A percentile compares a stretch with the other conserved stretches of the same genome.
phyloP scores from a whole-genome alignment of 23 tunicate genomes.

The Phallusia fumigata region DNA sequence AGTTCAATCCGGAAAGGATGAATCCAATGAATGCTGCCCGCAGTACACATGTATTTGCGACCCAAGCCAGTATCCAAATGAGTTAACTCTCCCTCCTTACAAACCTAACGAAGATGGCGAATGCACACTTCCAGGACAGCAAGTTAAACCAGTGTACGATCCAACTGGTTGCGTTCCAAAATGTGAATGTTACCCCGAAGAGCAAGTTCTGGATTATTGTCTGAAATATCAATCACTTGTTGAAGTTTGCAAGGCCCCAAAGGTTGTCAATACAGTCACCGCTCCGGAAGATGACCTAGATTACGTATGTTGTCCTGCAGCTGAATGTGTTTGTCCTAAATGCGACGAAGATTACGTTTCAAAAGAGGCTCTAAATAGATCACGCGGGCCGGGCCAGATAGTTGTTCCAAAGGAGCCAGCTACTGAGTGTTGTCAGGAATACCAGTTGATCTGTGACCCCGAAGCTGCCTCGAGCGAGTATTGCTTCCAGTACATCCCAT shows the following conservation, averaged over 20 bases:
- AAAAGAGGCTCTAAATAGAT: constrained; percentile 1
- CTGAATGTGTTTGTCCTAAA: constrained; percentile 25
- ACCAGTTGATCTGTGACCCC: constrained; percentile 19
- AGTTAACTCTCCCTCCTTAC: constrained; percentile 9
- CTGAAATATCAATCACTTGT: constrained; percentile 15
- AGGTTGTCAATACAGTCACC: not conserved
- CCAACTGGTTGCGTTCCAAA: constrained; percentile 32
- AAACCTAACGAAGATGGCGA: constrained; percentile 16
- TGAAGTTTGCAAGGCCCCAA: constrained; percentile 18
- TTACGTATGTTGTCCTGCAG: constrained; percentile 37
- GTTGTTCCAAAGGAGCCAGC: constrained; percentile 4
- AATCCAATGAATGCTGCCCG: constrained; percentile 35
- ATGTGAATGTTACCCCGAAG: constrained; percentile 33
- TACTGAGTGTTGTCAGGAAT: constrained; percentile 28
- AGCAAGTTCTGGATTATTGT: constrained; percentile 13
- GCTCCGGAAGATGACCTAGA: constrained; percentile 31
- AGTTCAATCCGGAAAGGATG: not conserved
- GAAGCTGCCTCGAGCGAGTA: not conserved
- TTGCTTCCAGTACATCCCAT: constrained; percentile 20
- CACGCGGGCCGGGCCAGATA: constrained; percentile 2
- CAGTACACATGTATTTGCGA: constrained; percentile 38
- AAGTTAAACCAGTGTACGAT: constrained; percentile 15
- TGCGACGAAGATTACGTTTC: constrained; percentile 31
- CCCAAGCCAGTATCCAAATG: constrained; percentile 8
- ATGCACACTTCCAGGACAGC: constrained; percentile 35